These are phyloP conservation scores for Rhagophthalmus giganteus DNA, from an alignment of 2,888 invertebrate species.

Conservation along the genomic window DNA sequence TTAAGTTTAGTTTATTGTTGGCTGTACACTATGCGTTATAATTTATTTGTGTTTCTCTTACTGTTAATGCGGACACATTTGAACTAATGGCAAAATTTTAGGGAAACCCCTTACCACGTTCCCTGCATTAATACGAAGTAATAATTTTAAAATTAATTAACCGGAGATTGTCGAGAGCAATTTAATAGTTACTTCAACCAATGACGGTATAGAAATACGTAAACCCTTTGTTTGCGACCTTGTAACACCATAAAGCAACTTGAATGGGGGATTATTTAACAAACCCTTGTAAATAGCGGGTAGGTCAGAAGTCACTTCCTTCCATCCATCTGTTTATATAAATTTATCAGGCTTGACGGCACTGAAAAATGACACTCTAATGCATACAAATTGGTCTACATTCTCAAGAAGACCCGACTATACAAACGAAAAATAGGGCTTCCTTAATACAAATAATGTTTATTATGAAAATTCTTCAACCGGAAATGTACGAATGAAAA, in stretches of 20 bases:
- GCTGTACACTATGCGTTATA: not conserved
- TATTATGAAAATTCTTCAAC: not conserved
- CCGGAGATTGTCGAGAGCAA: conserved; percentile 1
- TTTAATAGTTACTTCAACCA: conserved; percentile 6
- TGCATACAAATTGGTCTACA: conserved; percentile 23
- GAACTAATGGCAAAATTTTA: not conserved
- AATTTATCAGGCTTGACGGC: conserved; percentile 15
- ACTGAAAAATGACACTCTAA: conserved; percentile 21
- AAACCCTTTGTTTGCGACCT: not conserved
- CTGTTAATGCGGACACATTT: not conserved
- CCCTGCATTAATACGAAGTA: conserved; percentile 2
- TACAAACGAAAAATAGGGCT: not conserved
- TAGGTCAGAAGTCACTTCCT: conserved; percentile 9
- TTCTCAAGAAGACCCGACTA: conserved; percentile 5
- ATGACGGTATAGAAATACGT: not conserved
- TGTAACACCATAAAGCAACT: not conserved
- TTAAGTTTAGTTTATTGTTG: conserved; percentile 10
- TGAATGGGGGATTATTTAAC: conserved; percentile 4
- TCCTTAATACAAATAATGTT: not conserved
- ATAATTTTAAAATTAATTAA: conserved; percentile 10
- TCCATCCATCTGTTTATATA: conserved; percentile 10
- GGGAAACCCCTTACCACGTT: not conserved
- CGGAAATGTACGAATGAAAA: not conserved
- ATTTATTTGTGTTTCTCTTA: not conserved
- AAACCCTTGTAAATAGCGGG: conserved; percentile 6